Percentiles rank a stretch among this genome's conserved stretches.
These are phyloP conservation scores for Diaphora mendica DNA, from an alignment of 2,888 invertebrate genomes.

Conservation along the genomic window DNA sequence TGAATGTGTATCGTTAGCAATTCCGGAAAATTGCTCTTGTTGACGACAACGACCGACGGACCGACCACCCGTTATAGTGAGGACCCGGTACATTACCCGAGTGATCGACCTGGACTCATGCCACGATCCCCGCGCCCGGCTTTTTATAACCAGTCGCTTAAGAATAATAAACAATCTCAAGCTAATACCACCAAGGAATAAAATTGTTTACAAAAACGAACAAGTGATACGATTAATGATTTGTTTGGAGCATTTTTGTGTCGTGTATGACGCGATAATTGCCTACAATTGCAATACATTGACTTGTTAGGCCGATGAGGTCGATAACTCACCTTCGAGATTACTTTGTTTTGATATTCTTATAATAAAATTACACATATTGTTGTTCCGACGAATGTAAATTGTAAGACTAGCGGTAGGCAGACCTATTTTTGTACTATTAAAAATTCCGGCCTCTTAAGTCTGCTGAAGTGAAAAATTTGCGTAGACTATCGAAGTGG, in stretches of 20 bases:
- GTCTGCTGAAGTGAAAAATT: slow-evolving; percentile 61
- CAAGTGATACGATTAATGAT: slow-evolving; percentile 57
- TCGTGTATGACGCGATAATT: slow-evolving; percentile 61
- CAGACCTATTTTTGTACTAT: slow-evolving; percentile 34
- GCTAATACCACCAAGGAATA: slow-evolving; percentile 68
- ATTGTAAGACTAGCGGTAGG: slow-evolving; percentile 21
- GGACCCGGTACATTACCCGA: slow-evolving; percentile 79
- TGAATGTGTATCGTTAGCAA: slow-evolving; percentile 65
- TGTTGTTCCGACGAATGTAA: slow-evolving; percentile 19
- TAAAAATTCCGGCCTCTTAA: slow-evolving; percentile 37
- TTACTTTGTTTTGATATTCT: slow-evolving; percentile 24
- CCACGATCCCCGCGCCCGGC: slow-evolving; percentile 76
- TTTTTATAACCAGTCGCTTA: slow-evolving; percentile 76
- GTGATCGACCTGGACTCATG: slow-evolving; percentile 84
- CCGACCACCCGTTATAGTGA: slow-evolving; percentile 78
- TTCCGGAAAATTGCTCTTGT: slow-evolving; percentile 77
- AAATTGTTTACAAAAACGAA: slow-evolving; percentile 60
- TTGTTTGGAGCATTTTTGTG: slow-evolving; percentile 60
- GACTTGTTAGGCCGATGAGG: slow-evolving; percentile 53
- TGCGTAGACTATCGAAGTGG: slow-evolving; percentile 59
- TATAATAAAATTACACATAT: slow-evolving; percentile 2
- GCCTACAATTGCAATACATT: slow-evolving; percentile 56
- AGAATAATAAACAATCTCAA: slow-evolving; percentile 72
- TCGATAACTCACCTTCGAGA: slow-evolving; percentile 49
- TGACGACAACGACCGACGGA: no score